These are phyloP conservation scores for Dryas iulia DNA, from an alignment of 1,140 invertebrate genomes.

Conservation along the genomic window DNA sequence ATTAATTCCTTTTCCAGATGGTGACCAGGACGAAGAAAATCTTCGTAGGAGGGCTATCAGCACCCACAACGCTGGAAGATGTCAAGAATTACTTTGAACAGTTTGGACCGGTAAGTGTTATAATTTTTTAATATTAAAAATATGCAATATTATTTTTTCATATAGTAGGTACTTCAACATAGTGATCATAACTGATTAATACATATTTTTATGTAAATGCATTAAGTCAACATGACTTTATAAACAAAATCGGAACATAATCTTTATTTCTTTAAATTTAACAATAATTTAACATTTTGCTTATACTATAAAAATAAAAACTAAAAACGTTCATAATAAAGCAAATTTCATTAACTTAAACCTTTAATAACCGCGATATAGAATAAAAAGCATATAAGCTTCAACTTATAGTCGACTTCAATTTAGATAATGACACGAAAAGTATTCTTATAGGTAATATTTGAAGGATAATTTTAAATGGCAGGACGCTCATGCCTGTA, in stretches of 20 bases:
- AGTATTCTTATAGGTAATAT: constrained; percentile 32
- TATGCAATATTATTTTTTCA: neutral
- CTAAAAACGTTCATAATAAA: too few species aligned
- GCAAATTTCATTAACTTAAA: neutral
- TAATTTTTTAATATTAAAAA: constrained; percentile 15
- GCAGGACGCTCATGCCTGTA: constrained; percentile 44
- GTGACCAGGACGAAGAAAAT: constrained; percentile 99
- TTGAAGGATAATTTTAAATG: neutral
- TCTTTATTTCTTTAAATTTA: neutral
- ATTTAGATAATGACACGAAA: constrained; percentile 29
- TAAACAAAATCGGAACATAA: too few species aligned
- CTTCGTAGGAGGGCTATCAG: constrained; percentile 99
- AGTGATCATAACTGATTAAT: too few species aligned
- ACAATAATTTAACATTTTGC: neutral
- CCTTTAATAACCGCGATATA: too few species aligned
- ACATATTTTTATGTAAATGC: too few species aligned
- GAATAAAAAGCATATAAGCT: neutral
- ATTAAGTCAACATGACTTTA: too few species aligned
- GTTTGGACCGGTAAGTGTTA: constrained; percentile 97
- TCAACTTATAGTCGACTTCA: neutral
- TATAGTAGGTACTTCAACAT: too few species aligned
- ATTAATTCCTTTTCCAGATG: constrained; percentile 88
- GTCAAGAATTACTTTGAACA: constrained; percentile 99
- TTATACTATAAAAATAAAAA: too few species aligned
- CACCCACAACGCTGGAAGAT: constrained; percentile 99